phyloP scores from a whole-genome alignment of 2,797 vertebrate genomes.

The Corythornis leucogaster region DNA sequence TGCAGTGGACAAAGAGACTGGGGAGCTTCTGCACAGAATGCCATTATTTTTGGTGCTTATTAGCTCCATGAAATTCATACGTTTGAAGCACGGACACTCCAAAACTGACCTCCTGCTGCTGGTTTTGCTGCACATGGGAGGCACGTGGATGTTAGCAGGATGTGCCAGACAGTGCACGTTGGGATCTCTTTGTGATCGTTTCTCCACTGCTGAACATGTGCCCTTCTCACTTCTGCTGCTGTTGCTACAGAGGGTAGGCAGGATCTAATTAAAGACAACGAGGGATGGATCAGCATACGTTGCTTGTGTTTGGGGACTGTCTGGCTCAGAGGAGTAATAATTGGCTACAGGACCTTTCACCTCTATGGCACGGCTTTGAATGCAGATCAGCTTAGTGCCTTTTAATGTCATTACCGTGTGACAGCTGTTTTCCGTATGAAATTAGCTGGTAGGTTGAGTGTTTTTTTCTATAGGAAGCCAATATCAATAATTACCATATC shows the following conservation, averaged over 20 bases:
- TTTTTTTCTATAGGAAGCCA: constrained; percentile 30
- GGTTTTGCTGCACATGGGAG: background rate
- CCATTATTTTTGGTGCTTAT: background rate
- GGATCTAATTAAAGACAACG: constrained; percentile 49
- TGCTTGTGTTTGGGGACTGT: constrained; percentile 60
- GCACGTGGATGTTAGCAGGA: background rate
- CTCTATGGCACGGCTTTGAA: constrained; percentile 38
- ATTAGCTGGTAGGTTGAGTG: constrained; percentile 20
- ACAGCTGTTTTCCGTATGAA: constrained; percentile 40
- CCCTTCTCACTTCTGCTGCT: constrained; percentile 10
- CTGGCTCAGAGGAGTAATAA: constrained; percentile 39
- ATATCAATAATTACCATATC: constrained; percentile 9
- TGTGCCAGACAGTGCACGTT: background rate
- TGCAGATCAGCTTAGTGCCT: constrained; percentile 57
- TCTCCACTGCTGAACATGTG: background rate
- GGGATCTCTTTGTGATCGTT: background rate
- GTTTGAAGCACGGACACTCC: background rate
- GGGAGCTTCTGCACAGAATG: background rate
- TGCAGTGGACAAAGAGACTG: background rate
- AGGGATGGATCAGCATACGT: constrained; percentile 39
- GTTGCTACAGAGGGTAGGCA: constrained; percentile 34
- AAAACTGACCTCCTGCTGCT: background rate
- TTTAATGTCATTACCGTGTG: constrained; percentile 43
- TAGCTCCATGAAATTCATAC: fast-evolving
- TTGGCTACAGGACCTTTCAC: constrained; percentile 58